Evolutionary conservation across 2,797 vertebrate genomes (phyloP), one percentile per base, ranked within the genome.

Genomic region (Melopsittacus undulatus): DNA sequence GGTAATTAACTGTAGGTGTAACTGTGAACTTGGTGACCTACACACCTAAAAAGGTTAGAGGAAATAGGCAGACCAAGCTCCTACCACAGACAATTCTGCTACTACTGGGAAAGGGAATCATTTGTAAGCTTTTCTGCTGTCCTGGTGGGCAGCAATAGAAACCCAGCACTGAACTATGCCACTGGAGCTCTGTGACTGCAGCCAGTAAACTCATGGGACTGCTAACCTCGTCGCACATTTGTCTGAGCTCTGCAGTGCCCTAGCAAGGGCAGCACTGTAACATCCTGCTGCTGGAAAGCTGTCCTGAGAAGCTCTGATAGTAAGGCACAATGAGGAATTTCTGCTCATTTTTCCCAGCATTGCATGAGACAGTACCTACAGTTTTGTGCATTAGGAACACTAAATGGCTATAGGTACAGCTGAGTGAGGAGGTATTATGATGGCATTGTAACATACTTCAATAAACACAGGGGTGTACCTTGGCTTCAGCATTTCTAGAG

Each of bases 191-290:
- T 48, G 49, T 27, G 63, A 59, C 79, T 62, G 59, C 36, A 12
- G 40, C 0, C 64, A 14, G 34, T 30, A 69, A 40, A 3, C 38
- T 45, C 52, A 0, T 0, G 32, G 45, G 42, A 40, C 38, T 3
- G 1, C 38, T 26, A n/a, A 38, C 17, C 24, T n/a, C 1, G 4
- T 3, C 30, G 32, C 21, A 8, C 0, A 0, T 68, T 29, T 68
- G 45, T 45, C 51, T 29, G 15, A 73, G 42, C 38, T 42, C 49
- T 76, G 29, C 23, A 10, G 24, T 16, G 51, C 56, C 48, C 48
- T 21, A 22, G 22, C 6, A 13, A 62, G 57, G 18, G n/a, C 7
- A 23, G 38, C 38, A 40, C 38, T 40, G 38, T 40, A 40, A 40
- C 38, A 40, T 5, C 49, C 42, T 54, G 27, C 57, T 84, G 45